Evolutionary conservation across 2,113 vertebrate genomes (phyloP), one percentile per base, ranked within the genome.

Genomic region (Ctenomys sociabilis): DNA sequence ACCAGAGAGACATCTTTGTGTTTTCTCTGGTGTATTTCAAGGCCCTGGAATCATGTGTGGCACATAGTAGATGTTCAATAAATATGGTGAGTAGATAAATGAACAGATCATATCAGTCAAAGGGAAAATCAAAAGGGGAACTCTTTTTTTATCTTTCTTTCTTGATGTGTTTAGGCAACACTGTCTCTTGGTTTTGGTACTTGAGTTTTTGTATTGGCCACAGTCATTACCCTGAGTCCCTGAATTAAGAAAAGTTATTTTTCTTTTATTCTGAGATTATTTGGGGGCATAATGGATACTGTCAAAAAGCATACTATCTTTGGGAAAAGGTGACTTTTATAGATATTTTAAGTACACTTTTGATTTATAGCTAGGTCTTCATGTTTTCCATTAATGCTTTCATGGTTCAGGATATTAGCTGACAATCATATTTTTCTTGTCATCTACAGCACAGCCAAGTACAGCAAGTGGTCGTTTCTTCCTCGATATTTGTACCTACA

Each of bases 401-500:
- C 17, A 28, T 73, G 54, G 57, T 82, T 89, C 17, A 54, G 45
- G 82, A 40, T 59, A 22, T 40, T 59, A 82, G 24, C 52, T 85
- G 24, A 87, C 37, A 28, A 0, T 78, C 3, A 5, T 40, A 22
- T 75, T 86, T 93, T 84, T 83, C 66, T 90, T 78, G 61, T 45
- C 19, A 6, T 30, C 52, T 45, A 5, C 73, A 97, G 95, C 63
- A 95, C 95, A 61, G n/a, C 90, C 68, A 95, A 88, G 78, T 96
- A 93, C 83, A 91, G 32, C 70, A 2, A 61, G 54, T 95, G 82
- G 93, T 75, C 96, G 2, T 95, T 96, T 43, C 77, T 93, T 11
- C 95, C 95, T 75, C 63, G 14, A 3, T 93, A 80, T 61, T 22
- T 95, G 70, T 85, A 81, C 14, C 83, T 96, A 61, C 96, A 96